A percentile compares a stretch with the other conserved stretches of the same genome.
These are phyloP conservation scores for Beris morrisii DNA, from an alignment of 2,888 invertebrate genomes.

Conservation along the genomic window DNA sequence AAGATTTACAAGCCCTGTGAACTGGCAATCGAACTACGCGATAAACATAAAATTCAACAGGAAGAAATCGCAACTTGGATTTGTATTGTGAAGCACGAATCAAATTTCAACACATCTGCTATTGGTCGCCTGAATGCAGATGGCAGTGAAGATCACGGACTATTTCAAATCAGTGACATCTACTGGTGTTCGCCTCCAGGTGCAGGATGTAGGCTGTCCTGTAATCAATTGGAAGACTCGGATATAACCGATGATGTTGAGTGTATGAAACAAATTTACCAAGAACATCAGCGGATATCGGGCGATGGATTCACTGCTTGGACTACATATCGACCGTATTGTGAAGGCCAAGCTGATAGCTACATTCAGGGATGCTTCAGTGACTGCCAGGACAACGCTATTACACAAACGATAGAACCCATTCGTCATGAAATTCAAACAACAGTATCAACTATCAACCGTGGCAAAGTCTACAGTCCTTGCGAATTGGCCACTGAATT, in stretches of 20 bases:
- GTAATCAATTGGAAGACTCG: constrained; percentile 66
- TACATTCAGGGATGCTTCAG: constrained; percentile 60
- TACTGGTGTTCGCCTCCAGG: constrained; percentile 67
- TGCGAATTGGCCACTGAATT: constrained; percentile 72
- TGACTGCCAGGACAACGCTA: constrained; percentile 38
- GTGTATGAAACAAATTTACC: constrained; percentile 66
- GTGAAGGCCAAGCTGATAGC: constrained; percentile 59
- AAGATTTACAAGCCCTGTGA: constrained; percentile 68
- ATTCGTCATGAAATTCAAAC: background rate
- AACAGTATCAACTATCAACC: background rate
- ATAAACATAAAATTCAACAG: constrained; percentile 58
- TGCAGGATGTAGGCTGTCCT: constrained; percentile 63
- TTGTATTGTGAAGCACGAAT: constrained; percentile 70
- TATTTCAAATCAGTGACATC: constrained; percentile 73
- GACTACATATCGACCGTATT: constrained; percentile 69
- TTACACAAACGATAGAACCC: background rate
- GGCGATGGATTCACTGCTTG: constrained; percentile 76
- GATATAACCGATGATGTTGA: constrained; percentile 70
- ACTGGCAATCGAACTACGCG: constrained; percentile 64
- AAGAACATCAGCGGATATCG: constrained; percentile 67
- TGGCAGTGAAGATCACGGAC: constrained; percentile 68
- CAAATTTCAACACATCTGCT: constrained; percentile 66
- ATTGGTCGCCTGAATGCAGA: constrained; percentile 57
- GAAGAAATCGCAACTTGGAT: constrained; percentile 63
- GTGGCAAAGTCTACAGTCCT: constrained; percentile 65